Evolutionary conservation across 2,888 invertebrate genomes (phyloP).

Genomic region (Sycophila texana): DNA sequence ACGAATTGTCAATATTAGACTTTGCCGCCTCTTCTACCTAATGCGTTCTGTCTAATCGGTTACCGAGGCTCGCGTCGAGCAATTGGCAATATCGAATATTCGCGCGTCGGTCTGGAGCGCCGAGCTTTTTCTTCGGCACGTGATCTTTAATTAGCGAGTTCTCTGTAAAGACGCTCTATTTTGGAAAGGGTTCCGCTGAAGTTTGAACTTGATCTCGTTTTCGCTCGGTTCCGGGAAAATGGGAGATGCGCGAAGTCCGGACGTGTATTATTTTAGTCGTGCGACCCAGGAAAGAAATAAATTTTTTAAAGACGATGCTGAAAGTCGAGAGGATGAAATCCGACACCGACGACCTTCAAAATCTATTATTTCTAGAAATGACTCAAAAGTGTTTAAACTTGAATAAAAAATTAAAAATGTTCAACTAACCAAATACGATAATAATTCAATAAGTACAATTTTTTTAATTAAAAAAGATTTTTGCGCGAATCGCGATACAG

Average conservation of each 20-base stretch:
- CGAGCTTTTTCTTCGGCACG: neutral
- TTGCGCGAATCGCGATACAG: neutral
- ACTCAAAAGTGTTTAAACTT: neutral
- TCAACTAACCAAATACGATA: neutral
- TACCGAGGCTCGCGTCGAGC: no score
- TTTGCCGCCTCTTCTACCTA: slow-evolving; percentile 20
- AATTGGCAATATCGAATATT: no score
- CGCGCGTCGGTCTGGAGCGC: no score
- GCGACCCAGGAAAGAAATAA: neutral
- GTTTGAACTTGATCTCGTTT: neutral
- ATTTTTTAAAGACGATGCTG: neutral
- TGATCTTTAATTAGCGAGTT: neutral
- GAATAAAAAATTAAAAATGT: no score
- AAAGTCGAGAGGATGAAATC: neutral
- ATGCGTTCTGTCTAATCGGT: no score
- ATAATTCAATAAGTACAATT: no score
- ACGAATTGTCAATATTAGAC: slow-evolving; percentile 45
- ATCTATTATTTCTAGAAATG: neutral
- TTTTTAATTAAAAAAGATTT: no score
- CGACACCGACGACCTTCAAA: neutral
- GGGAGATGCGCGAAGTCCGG: neutral
- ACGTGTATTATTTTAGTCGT: neutral
- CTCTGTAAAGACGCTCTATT: neutral
- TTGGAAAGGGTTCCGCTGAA: neutral
- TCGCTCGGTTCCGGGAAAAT: neutral